phyloP scores from a whole-genome alignment of 1,140 invertebrate species.

The Calycopis cecrops region DNA sequence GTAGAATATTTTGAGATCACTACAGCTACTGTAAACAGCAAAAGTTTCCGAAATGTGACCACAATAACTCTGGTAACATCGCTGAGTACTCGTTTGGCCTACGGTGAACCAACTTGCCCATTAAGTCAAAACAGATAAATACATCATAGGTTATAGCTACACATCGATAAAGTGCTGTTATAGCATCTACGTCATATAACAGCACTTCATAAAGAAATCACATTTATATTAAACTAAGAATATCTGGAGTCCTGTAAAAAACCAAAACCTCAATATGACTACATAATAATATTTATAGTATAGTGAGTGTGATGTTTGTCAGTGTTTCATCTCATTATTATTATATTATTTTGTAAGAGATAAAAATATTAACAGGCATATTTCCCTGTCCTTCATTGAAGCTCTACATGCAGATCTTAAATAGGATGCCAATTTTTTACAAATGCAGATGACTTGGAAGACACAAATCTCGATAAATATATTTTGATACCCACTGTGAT shows the following conservation, averaged over 20 bases:
- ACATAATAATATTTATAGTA: no score
- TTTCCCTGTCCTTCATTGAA: constrained; percentile 61
- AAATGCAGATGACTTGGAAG: constrained; percentile 4
- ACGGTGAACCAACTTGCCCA: no score
- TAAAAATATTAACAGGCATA: constrained; percentile 37
- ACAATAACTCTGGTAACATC: constrained; percentile 4
- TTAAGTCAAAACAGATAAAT: no score
- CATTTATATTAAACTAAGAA: constrained; percentile 5
- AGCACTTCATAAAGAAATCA: no score
- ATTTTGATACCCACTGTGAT: no score
- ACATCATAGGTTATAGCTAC: no score
- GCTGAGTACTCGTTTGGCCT: neutral
- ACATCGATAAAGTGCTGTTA: no score
- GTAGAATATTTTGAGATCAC: no score
- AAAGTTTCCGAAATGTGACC: neutral
- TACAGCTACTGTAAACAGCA: neutral
- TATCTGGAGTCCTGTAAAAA: constrained; percentile 31
- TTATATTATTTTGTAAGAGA: constrained; percentile 14
- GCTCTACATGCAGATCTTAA: constrained; percentile 50
- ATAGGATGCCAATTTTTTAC: constrained; percentile 7
- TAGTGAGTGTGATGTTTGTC: constrained; percentile 1
- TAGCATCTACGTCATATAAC: no score
- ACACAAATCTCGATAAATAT: no score
- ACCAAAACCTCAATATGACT: constrained; percentile 14
- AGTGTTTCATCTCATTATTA: constrained; percentile 14